Conservation (phyloP, 2,797 vertebrate genomes). For the Darevskia nairensis region DNA sequence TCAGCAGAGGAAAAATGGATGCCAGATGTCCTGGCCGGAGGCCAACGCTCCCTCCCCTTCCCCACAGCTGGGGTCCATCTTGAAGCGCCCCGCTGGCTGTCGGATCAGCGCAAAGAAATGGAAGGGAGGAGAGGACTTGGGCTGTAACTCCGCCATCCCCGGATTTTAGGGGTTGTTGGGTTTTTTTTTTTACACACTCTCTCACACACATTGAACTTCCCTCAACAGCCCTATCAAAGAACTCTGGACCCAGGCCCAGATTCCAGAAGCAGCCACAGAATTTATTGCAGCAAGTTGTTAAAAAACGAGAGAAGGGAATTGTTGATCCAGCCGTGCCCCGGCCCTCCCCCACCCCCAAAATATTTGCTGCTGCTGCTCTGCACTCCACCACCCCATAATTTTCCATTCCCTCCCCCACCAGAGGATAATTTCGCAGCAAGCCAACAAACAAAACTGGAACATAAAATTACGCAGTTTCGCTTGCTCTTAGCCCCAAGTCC, state of each 20-base stretch:
- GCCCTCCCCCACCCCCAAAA: neutral
- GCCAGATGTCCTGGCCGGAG: slow-evolving; percentile 16
- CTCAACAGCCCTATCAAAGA: neutral
- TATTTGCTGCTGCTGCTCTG: neutral
- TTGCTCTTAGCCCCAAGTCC: neutral
- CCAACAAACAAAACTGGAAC: neutral
- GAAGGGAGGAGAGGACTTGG: too few species aligned
- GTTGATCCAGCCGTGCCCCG: neutral
- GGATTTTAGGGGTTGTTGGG: neutral
- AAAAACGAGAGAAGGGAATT: neutral
- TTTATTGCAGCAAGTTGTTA: neutral
- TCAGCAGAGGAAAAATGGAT: slow-evolving; percentile 1
- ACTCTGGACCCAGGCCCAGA: neutral
- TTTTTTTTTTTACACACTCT: neutral
- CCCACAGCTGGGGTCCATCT: neutral
- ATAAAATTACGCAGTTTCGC: neutral
- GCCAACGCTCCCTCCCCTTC: neutral
- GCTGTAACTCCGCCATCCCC: neutral
- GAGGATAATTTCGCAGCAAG: neutral
- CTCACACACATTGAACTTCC: neutral
- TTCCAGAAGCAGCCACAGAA: slow-evolving; percentile 7
- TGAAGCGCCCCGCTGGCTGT: neutral
- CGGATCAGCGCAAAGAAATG: too few species aligned
- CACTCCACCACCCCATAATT: neutral
- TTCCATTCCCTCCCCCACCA: neutral